Evolutionary conservation across 2,113 vertebrate species (phyloP).

Genomic region (Smithornis capensis): DNA sequence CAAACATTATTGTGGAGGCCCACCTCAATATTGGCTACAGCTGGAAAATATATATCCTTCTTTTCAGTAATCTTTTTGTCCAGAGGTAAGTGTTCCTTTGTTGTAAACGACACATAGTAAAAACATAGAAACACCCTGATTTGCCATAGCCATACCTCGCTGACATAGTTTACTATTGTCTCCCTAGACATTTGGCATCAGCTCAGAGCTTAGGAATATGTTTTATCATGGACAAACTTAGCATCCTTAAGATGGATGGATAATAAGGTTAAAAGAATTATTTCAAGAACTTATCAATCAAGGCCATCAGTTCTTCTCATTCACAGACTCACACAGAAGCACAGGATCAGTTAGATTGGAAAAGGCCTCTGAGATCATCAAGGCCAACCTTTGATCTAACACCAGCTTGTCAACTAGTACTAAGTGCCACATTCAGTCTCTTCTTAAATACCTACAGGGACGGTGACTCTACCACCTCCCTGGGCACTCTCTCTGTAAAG

Average conservation of each 20-base stretch:
- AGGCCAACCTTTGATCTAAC: too few relatives aligned
- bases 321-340: too few relatives aligned
- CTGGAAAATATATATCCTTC: not conserved
- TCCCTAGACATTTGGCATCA: not conserved
- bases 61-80: not conserved
- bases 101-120: not conserved
- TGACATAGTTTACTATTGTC: not conserved
- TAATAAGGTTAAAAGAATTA: not conserved
- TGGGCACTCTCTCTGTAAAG: too few relatives aligned
- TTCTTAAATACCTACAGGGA: too few relatives aligned
- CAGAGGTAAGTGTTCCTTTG: not conserved
- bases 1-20: not conserved
- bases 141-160: not conserved
- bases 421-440: too few relatives aligned
- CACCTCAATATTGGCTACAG: fast-evolving
- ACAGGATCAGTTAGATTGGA: too few relatives aligned
- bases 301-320: not conserved
- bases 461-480: too few relatives aligned
- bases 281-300: not conserved
- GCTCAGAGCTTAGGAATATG: not conserved
- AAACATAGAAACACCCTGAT: not conserved
- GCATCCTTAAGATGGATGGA: not conserved
- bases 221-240: not conserved
- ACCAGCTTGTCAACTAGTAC: too few relatives aligned
- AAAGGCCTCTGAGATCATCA: too few relatives aligned